A percentile compares a stretch with the other conserved stretches of the same genome.
These are phyloP conservation scores for Biston stratarius DNA, from an alignment of 2,888 invertebrate genomes.

Conservation along the genomic window DNA sequence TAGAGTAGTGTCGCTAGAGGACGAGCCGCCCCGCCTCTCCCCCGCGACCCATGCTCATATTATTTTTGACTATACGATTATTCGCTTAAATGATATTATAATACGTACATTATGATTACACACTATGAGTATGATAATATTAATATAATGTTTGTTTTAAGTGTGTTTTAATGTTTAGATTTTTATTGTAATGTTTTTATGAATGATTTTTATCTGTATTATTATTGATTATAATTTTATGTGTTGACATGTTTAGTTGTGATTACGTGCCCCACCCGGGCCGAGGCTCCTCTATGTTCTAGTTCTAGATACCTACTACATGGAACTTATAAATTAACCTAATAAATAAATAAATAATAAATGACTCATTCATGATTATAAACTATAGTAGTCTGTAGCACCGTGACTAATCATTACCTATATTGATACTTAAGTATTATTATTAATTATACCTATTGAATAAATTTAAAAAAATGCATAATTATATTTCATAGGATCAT, in stretches of 20 bases:
- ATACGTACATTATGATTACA: constrained; percentile 75
- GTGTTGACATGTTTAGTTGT: constrained; percentile 86
- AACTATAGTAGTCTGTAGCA: constrained; percentile 84
- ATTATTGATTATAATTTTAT: constrained; percentile 87
- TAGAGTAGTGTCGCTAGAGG: constrained; percentile 30
- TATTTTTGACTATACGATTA: constrained; percentile 86
- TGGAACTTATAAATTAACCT: constrained; percentile 80
- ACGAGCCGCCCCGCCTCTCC: constrained; percentile 63
- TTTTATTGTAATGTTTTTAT: constrained; percentile 87
- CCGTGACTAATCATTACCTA: constrained; percentile 86
- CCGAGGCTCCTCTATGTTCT: constrained; percentile 79
- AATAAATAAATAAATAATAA: constrained; percentile 74
- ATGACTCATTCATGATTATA: constrained; percentile 84
- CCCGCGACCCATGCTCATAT: constrained; percentile 81
- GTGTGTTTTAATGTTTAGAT: constrained; percentile 87
- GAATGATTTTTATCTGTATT: constrained; percentile 87
- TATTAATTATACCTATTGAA: constrained; percentile 85
- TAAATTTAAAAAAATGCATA: constrained; percentile 87
- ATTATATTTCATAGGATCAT: constrained; percentile 88
- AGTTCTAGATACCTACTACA: constrained; percentile 64
- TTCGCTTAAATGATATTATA: constrained; percentile 85
- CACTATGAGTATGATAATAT: constrained; percentile 86
- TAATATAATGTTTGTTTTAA: constrained; percentile 87
- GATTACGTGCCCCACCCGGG: constrained; percentile 76
- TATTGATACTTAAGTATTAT: constrained; percentile 87